Evolutionary conservation across 2,113 vertebrate species (phyloP), one percentile per base, ranked within the genome.

Genomic region (Anseranas semipalmata): DNA sequence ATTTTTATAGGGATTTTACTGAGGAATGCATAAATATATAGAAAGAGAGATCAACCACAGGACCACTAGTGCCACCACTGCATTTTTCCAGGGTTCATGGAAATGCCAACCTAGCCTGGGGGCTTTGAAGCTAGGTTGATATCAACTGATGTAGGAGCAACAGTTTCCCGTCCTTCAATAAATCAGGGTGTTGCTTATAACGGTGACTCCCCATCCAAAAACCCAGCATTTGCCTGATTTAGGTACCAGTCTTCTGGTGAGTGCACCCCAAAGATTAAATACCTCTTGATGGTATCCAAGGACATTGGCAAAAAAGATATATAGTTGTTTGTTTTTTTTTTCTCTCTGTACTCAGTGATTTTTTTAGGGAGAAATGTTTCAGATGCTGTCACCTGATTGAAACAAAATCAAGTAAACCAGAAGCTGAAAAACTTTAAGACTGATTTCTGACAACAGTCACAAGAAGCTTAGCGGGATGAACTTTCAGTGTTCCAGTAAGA

Each of bases 351-450:
- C 15, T 66, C 39, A 15, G 1, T 45, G 60, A 65, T 70, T 82
- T 89, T 75, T 73, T 13, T 39, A n/a, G 62, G 32, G 41, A 52
- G 68, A 66, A 75, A 75, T 17, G 33, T 58, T 83, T 87, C 73
- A 66, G 77, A 56, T 60, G 19, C 81, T 86, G 76, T 12, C 16
- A 21, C 52, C 41, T 62, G 73, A 67, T 17, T 53, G 81, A 59
- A 83, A 80, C 62, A 50, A 59, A 55, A 63, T 50, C 15, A 52
- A 73, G 73, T 50, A n/a, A 74, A 58, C 18, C 28, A 83, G 67
- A 86, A 48, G n/a, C 67, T 74, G 77, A 56, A 67, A 84, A 94
- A 94, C 77, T 84, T 94, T 5, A 56, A 63, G 46, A 48, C 62
- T 76, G 73, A 71, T 84, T 84, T 60, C 67, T 92, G 77, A 63